Evolutionary conservation across 2,888 invertebrate genomes (phyloP), one percentile per base, ranked within the genome.

Genomic region (Pyrocoelia pectoralis): DNA sequence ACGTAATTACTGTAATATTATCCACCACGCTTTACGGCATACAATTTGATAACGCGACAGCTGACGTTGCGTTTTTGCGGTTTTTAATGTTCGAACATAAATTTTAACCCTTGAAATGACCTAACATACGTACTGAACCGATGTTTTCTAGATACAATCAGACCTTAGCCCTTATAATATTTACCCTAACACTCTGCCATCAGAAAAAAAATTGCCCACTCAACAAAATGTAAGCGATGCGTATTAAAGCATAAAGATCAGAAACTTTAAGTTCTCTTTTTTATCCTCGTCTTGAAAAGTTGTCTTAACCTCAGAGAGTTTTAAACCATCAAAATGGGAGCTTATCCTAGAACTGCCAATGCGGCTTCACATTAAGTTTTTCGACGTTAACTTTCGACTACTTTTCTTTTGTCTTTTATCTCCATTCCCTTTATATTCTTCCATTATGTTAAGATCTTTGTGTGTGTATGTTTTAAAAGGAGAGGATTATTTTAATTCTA

Each of bases 311-410:
- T 28, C 41, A 12, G 43, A 64, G 60, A 60, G 60, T 60, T 60
- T 60, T 60, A 56, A 60, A 50, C 55, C 40, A 59, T 15, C 59
- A 60, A 60, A 65, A 65, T 60, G 59, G 60, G 56, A 56, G 59
- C 60, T 65, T 65, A 65, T 65, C 60, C 60, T 60, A 46, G 50
- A 60, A 60, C 65, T 65, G 65, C 65, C 65, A 65, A 65, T 65
- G 59, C 59, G 38, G 49, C 51, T 50, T 46, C 60, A 56, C 60
- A 55, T 65, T 56, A 60, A 65, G 33, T 56, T 60, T 60, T 60
- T 60, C 54, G 52, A 46, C 48, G 60, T 65, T 65, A 65, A 60
- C 59, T 65, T 65, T 50, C 19, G 56, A 51, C 51, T 53, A 54
- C 51, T 46, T 53, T 24, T 56, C 58, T 57, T 63, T 63, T 57